Conservation (phyloP, 1,140 invertebrate genomes). For the Pseudomyrmex concolor region DNA sequence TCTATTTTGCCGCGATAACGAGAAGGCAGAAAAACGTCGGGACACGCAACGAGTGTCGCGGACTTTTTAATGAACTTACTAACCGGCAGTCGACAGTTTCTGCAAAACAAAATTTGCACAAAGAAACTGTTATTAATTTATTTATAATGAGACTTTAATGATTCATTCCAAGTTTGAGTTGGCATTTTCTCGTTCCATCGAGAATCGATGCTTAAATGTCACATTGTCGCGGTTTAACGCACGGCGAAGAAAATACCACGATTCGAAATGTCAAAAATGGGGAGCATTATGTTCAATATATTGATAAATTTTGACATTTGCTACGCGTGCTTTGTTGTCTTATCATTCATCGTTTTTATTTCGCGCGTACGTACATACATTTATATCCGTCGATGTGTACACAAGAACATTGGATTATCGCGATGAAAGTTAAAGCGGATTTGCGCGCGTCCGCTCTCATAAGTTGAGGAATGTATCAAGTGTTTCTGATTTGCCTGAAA, state of each 20-base stretch:
- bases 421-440: constrained; percentile 48
- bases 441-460: background rate
- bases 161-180: background rate
- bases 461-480: constrained; percentile 49
- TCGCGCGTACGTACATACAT: background rate
- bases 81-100: background rate
- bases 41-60: constrained; percentile 13
- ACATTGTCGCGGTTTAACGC: background rate
- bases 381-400: background rate
- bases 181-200: background rate
- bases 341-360: background rate
- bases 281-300: background rate
- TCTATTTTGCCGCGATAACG: background rate
- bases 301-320: constrained; percentile 6
- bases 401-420: constrained; percentile 26
- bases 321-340: background rate
- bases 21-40: constrained; percentile 5
- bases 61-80: constrained; percentile 4
- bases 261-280: constrained; percentile 10
- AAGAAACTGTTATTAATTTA: constrained; percentile 22
- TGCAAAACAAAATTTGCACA: background rate
- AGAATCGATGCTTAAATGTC: constrained; percentile 21
- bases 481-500: constrained; percentile 41
- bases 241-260: background rate
- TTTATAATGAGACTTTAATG: background rate